These are phyloP conservation scores for Parapristionchus giblindavisi DNA, from an alignment of 2,888 invertebrate species.

Conservation along the genomic window DNA sequence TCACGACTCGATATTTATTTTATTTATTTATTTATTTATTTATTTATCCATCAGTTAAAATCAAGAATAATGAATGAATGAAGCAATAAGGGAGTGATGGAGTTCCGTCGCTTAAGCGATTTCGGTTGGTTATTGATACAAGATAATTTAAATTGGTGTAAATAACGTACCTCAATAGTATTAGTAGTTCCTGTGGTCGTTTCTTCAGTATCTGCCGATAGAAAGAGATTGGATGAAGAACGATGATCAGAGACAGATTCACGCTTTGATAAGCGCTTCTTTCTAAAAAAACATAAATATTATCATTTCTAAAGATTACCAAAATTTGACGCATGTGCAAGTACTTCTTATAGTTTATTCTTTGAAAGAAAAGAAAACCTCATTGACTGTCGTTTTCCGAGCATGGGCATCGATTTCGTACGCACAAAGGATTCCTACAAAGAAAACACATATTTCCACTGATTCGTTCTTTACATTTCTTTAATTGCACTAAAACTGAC, in stretches of 20 bases:
- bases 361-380: conserved; percentile 6
- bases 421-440: conserved; percentile 27
- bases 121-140: too few species aligned
- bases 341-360: not conserved
- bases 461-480: not conserved
- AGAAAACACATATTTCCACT: not conserved
- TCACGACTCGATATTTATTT: too few species aligned
- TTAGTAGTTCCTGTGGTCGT: conserved; percentile 28
- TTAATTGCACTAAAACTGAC: too few species aligned
- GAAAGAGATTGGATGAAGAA: conserved; percentile 31
- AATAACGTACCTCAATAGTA: conserved; percentile 18
- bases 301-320: not conserved
- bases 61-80: too few species aligned
- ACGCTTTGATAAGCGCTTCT: conserved; percentile 8
- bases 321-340: not conserved
- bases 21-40: too few species aligned
- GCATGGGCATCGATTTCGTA: conserved; percentile 36
- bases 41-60: too few species aligned
- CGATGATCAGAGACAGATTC: conserved; percentile 24
- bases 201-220: conserved; percentile 3
- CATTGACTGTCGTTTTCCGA: conserved; percentile 29
- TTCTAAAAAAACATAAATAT: not conserved
- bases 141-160: too few species aligned
- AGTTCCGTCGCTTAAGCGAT: too few species aligned
- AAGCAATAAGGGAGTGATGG: too few species aligned